Evolutionary conservation across 2,888 invertebrate genomes (phyloP).

Genomic region (Branchellion lobata): DNA sequence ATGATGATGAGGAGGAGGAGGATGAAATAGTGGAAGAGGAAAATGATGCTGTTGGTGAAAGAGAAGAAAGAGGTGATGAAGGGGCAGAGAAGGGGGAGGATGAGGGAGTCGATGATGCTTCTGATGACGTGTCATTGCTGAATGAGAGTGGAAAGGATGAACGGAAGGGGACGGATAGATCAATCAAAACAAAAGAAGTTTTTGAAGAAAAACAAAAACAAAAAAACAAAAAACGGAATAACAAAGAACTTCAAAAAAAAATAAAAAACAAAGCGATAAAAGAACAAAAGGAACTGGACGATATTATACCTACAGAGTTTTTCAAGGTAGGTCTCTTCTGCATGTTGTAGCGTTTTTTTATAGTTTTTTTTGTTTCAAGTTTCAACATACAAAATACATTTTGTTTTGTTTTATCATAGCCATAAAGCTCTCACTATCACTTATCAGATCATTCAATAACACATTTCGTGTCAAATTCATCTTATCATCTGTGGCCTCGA

Average conservation of each 20-base stretch:
- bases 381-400: background rate
- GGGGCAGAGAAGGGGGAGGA: slow-evolving; percentile 48
- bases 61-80: slow-evolving; percentile 52
- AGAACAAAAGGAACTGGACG: slow-evolving; percentile 35
- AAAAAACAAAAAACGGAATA: slow-evolving; percentile 46
- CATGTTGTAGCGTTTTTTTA: background rate
- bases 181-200: background rate
- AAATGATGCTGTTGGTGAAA: background rate
- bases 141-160: background rate
- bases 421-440: background rate
- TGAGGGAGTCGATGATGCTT: slow-evolving; percentile 35
- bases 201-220: background rate
- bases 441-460: too few relatives aligned
- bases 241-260: too few relatives aligned
- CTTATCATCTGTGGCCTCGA: too few relatives aligned
- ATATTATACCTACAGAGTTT: slow-evolving; percentile 31
- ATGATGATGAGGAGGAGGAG: slow-evolving; percentile 48
- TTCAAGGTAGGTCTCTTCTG: background rate
- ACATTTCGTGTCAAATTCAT: too few relatives aligned
- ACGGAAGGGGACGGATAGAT: too few relatives aligned
- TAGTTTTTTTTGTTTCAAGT: background rate
- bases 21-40: slow-evolving; percentile 37
- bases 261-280: slow-evolving; percentile 41
- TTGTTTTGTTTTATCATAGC: background rate
- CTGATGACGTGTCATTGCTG: background rate